phyloP scores from a whole-genome alignment of 2,888 invertebrate genomes.

The Cheilosia pagana region DNA sequence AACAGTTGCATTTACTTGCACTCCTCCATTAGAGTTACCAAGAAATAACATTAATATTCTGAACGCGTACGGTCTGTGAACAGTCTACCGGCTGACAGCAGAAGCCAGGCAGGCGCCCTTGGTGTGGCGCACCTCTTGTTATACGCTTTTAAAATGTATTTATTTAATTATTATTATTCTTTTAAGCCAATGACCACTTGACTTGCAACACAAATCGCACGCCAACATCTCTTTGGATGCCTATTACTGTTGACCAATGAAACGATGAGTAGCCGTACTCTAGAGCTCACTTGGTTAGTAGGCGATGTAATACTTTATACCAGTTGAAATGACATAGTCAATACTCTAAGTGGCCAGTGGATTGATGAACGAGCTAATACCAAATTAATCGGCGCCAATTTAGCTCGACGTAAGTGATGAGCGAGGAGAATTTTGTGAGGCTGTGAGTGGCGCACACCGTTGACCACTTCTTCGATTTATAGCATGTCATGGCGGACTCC shows the following conservation, averaged over 20 bases:
- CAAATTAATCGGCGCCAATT: slow-evolving; percentile 44
- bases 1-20: slow-evolving; percentile 40
- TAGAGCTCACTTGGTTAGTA: slow-evolving; percentile 24
- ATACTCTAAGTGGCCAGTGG: slow-evolving; percentile 14
- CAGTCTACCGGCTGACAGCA: slow-evolving; percentile 59
- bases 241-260: slow-evolving; percentile 43
- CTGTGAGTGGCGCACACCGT: slow-evolving; percentile 12
- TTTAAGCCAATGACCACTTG: slow-evolving; percentile 35
- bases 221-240: slow-evolving; percentile 44
- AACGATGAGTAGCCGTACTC: slow-evolving; percentile 32
- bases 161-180: slow-evolving; percentile 29
- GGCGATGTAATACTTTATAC: slow-evolving; percentile 18
- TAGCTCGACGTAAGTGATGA: slow-evolving; percentile 2
- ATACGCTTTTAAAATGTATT: slow-evolving; percentile 40
- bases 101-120: slow-evolving; percentile 65
- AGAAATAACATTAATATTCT: slow-evolving; percentile 48
- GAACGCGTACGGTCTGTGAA: slow-evolving; percentile 51
- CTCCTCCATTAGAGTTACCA: slow-evolving; percentile 24
- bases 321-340: neutral
- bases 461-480: slow-evolving; percentile 8
- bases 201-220: slow-evolving; percentile 41
- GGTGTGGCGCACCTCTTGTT: slow-evolving; percentile 65
- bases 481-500: neutral
- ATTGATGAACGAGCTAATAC: slow-evolving; percentile 25
- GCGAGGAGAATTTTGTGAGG: neutral